These are phyloP conservation scores for Drosophila niveifrons DNA, from an alignment of 2,888 invertebrate genomes.

Conservation along the genomic window DNA sequence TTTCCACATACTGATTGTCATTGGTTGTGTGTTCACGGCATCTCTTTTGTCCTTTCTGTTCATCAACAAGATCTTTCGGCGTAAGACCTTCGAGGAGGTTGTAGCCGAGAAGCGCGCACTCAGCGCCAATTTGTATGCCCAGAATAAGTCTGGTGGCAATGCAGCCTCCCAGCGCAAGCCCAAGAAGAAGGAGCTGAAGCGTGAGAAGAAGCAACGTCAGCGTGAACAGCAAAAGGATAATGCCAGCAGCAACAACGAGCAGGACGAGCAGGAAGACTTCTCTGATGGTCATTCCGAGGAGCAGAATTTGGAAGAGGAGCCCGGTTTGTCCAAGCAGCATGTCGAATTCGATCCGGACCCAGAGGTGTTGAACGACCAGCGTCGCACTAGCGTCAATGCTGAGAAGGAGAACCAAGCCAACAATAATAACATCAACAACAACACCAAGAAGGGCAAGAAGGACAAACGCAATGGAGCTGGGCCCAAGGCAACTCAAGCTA, in stretches of 20 bases:
- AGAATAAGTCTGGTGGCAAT: constrained; percentile 73
- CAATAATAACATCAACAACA: constrained; percentile 33
- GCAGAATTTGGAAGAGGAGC: constrained; percentile 75
- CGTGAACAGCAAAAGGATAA: constrained; percentile 78
- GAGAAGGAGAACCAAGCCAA: constrained; percentile 77
- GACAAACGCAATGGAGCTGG: constrained; percentile 75
- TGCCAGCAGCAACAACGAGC: constrained; percentile 57
- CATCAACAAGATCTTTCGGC: constrained; percentile 84
- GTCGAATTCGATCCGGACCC: constrained; percentile 84
- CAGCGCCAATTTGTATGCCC: constrained; percentile 84
- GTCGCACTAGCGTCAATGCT: constrained; percentile 69
- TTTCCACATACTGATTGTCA: constrained; percentile 85
- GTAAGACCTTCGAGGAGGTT: constrained; percentile 85
- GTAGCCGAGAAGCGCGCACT: constrained; percentile 84
- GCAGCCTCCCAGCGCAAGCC: constrained; percentile 72
- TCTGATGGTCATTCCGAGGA: constrained; percentile 82
- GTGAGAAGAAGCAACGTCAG: constrained; percentile 82
- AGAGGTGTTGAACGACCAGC: constrained; percentile 75
- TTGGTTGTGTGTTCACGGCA: constrained; percentile 84
- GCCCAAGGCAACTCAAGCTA: constrained; percentile 57
- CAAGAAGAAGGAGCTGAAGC: constrained; percentile 83
- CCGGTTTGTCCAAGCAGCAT: constrained; percentile 80
- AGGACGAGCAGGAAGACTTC: constrained; percentile 75
- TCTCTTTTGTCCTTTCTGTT: constrained; percentile 84
- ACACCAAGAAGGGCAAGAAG: constrained; percentile 72